Base-by-base conservation (phyloP, 1,140 invertebrate genomes). In the Drosophila tropicalis region DNA sequence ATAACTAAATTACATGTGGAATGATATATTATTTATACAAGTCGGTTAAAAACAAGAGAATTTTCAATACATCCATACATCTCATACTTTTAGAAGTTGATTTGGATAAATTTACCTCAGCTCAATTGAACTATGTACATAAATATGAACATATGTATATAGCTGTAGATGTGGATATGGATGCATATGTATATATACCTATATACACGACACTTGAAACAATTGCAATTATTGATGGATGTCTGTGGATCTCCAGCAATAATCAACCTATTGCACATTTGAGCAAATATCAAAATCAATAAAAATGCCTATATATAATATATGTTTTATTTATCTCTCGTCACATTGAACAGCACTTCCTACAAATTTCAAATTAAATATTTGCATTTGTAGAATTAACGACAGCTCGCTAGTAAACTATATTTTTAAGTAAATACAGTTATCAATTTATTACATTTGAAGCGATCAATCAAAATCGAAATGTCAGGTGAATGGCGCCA, bases 321-420 rank as follows among this genome's bases (percentile, higher is more conserved):
- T 2, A 44, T n/a, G 19, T 47, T 19, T 29, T 29, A 29, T 22
- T 51, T 51, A 22, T 22, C 5, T n/a, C 1, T 2, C 4, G 17
- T 47, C 22, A 17, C 5, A 44, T 40, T 63, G 62, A 39, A 54
- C 36, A 36, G 36, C 25, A 68, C 57, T 86, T 86, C 79, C 79
- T 85, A 63, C 67, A 70, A 29, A 55, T 58, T 61, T 72, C 17
- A 68, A 29, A 54, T 75, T 70, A 63, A 77, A 73, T 82, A 87
- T 86, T 87, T 87, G 72, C 79, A 73, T 87, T 70, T n/a, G n/a
- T n/a, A 47, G 58, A 55, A 19, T 32, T 44, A 39, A 36, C 9
- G 2, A 10, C 9, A 41, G 29, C 47, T 47, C 41, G 41, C 13
- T 10, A 17, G 13, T 15, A 10, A 3, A 36, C 29, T 29, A 29